Base-by-base conservation (phyloP, 1,140 invertebrate genomes). In the Halesus radiatus region DNA sequence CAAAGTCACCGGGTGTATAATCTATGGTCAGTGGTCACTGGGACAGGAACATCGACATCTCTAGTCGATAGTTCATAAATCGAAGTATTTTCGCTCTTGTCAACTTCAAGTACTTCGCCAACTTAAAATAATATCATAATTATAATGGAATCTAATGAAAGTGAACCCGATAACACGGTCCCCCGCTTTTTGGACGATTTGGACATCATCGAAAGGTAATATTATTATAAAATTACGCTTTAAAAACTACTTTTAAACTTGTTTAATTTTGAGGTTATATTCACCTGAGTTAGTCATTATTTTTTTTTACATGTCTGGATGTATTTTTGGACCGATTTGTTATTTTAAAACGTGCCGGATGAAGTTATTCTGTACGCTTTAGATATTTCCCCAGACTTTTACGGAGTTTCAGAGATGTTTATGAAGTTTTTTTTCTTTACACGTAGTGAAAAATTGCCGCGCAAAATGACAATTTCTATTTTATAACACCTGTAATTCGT, bases 121-220 rank as follows among this genome's bases (percentile, higher is more conserved):
- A 45, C 10, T 20, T 45, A 50, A 3, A 52, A 13, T 52, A 23
- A 72, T 50, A 74, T 18, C 23, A 15, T 20, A 56, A 75, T 56
- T 56, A 75, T 18, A 50, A 77, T 77, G 76, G 76, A 77, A 20
- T 64, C 62, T 4, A 66, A 18, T 29, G 76, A 77, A 64, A 77
- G 32, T 23, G 23, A 32, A 29, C 23, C 74, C 16, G 58, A 37
- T 15, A 60, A 56, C 3, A 76, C 16, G 3, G 60, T 77, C 7
- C 76, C 76, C 0, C 22, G 76, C n/a, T 77, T 77, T 13, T 50
- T 77, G 18, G 76, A 77, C 62, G 76, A 77, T 22, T 13, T 77
- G 10, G 58, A 77, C 22, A 45, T 77, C 20, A 52, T 77, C 8
- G 76, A 77, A 23, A 77, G 76, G 76, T 77, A 29, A 52, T 23